phyloP scores from a whole-genome alignment of 2,888 invertebrate genomes.

The Corythucha ciliata region DNA sequence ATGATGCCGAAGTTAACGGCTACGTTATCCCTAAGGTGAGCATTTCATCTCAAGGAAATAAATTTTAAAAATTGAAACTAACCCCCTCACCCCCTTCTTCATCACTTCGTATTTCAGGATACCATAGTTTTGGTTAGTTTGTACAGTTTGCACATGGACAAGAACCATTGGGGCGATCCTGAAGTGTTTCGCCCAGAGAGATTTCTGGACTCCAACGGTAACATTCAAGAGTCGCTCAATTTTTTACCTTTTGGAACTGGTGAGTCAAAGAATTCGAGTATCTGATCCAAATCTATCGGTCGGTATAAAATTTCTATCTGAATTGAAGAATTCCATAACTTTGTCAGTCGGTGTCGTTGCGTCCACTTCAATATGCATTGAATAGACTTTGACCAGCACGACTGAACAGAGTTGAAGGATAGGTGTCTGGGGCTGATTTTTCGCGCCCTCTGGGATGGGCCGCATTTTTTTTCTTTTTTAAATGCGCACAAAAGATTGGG shows the following conservation, averaged over 20 bases:
- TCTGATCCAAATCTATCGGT: not conserved
- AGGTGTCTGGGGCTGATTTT: no score
- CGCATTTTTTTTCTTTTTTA: no score
- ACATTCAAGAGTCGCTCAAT: constrained; percentile 38
- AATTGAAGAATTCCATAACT: no score
- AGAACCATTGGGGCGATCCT: constrained; percentile 52
- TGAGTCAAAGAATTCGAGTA: constrained; percentile 31
- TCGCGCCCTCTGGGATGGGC: no score
- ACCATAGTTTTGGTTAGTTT: constrained; percentile 47
- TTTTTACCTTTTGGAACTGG: constrained; percentile 43
- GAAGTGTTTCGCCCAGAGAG: constrained; percentile 54
- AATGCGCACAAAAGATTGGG: no score
- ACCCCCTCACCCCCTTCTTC: no score
- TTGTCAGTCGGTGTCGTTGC: no score
- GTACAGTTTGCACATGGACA: constrained; percentile 50
- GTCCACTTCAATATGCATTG: no score
- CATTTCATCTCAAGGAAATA: not conserved
- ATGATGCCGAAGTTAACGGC: constrained; percentile 47
- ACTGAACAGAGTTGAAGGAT: no score
- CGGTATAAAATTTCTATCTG: no score
- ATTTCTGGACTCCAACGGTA: constrained; percentile 44
- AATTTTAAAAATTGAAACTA: no score
- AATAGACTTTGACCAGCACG: not conserved
- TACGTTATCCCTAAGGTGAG: constrained; percentile 47
- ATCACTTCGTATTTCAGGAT: constrained; percentile 40